Percentiles rank a stretch among this genome's conserved stretches.
These are phyloP conservation scores for Camponotus vicinus DNA, from an alignment of 1,140 invertebrate species.

Conservation along the genomic window DNA sequence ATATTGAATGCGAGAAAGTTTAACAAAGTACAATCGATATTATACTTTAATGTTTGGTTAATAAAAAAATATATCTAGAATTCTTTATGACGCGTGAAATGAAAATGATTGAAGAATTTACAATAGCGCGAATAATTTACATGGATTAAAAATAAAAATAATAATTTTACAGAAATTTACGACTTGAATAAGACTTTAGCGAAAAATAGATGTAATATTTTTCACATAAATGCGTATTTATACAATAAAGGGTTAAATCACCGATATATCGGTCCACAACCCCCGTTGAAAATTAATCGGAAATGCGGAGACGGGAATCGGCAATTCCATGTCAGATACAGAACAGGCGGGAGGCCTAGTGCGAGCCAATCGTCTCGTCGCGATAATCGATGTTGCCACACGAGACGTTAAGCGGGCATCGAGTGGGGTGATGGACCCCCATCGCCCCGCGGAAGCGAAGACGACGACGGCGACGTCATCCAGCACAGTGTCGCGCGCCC, in stretches of 20 bases:
- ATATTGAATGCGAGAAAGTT: background rate
- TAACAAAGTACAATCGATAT: background rate
- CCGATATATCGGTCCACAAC: constrained; percentile 66
- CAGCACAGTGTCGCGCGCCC: constrained; percentile 42
- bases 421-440: constrained; percentile 77
- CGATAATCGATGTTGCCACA: constrained; percentile 82
- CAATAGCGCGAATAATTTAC: background rate
- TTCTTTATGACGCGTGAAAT: background rate
- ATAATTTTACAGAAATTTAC: background rate
- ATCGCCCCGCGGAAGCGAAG: constrained; percentile 58
- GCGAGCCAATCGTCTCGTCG: constrained; percentile 70
- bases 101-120: background rate
- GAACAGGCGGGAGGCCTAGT: constrained; percentile 49
- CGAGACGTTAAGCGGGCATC: constrained; percentile 80
- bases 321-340: constrained; percentile 59
- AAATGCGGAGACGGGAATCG: constrained; percentile 34
- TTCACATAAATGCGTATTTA: constrained; percentile 68
- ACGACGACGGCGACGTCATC: constrained; percentile 46
- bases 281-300: constrained; percentile 72
- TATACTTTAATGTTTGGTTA: background rate
- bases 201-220: background rate
- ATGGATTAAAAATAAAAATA: background rate
- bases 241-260: constrained; percentile 70
- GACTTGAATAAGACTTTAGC: background rate
- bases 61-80: background rate